Percentiles rank a stretch among this genome's conserved stretches.
Evolutionary conservation across 2,797 vertebrate genomes (phyloP).

Genomic region (Xiphophorus birchmanni): DNA sequence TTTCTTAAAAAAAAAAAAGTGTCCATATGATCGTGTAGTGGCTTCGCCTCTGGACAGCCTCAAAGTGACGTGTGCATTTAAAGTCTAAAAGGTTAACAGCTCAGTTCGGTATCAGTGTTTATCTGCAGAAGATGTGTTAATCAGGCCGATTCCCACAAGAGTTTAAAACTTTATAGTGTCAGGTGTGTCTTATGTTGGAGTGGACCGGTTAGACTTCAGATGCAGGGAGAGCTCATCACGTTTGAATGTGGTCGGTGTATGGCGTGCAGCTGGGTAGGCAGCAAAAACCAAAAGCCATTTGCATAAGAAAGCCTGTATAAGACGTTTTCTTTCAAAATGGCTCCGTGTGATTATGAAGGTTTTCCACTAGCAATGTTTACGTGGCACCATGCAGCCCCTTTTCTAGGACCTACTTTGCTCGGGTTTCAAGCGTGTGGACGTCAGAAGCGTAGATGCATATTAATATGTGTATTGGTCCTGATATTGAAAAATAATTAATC

Average conservation of each 20-base stretch:
- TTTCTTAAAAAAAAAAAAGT: slow-evolving; percentile 6
- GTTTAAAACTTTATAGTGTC: slow-evolving; percentile 23
- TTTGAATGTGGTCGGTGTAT: background rate
- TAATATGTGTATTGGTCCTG: no score
- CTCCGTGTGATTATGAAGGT: no score
- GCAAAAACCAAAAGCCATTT: background rate
- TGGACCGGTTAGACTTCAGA: background rate
- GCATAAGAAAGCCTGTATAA: no score
- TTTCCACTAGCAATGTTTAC: no score
- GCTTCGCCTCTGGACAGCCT: background rate
- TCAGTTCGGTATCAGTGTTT: slow-evolving; percentile 9
- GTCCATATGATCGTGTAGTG: slow-evolving; percentile 10
- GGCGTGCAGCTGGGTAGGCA: background rate
- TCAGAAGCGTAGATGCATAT: no score
- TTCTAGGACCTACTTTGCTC: no score
- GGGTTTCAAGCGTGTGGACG: background rate
- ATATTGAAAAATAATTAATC: no score
- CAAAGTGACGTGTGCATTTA: background rate
- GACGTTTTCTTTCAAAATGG: no score
- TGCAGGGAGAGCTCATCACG: background rate
- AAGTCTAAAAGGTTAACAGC: background rate
- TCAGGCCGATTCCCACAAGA: background rate
- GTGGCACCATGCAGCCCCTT: no score
- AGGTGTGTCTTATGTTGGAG: background rate
- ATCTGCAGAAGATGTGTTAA: background rate